Evolutionary conservation across 2,113 vertebrate species (phyloP).

Genomic region (Eclectus roratus): DNA sequence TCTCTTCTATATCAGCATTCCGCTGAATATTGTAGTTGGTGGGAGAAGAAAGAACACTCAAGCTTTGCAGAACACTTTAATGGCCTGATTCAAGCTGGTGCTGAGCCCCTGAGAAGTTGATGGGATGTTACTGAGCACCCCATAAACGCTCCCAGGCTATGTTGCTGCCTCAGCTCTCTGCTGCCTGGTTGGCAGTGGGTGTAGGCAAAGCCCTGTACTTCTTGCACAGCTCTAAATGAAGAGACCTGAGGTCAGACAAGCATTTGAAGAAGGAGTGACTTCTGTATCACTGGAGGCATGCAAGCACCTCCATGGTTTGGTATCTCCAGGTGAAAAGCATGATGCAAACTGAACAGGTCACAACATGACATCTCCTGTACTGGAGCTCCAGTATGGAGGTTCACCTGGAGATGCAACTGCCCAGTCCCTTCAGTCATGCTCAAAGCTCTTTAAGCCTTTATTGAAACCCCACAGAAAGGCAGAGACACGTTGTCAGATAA

Average conservation of each 20-base stretch:
- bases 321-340: not conserved
- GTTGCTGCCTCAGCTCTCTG: not conserved
- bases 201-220: not conserved
- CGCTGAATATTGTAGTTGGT: not conserved
- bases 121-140: not conserved
- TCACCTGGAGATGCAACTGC: not conserved
- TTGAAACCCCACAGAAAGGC: not conserved
- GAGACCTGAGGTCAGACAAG: not conserved
- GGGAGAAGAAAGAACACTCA: not conserved
- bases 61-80: not conserved
- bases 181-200: not conserved
- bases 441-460: not conserved
- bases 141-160: rapidly evolving
- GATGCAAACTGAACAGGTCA: rapidly evolving
- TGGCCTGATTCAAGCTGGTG: not conserved
- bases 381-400: not conserved
- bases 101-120: not conserved
- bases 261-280: not conserved
- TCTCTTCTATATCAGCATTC: not conserved
- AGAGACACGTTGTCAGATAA: not conserved
- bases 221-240: not conserved
- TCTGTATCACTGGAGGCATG: rapidly evolving
- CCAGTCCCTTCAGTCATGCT: not conserved
- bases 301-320: rapidly evolving
- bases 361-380: not conserved